Evolutionary conservation across 2,113 vertebrate species (phyloP).

Genomic region (Micronycteris hirsuta): DNA sequence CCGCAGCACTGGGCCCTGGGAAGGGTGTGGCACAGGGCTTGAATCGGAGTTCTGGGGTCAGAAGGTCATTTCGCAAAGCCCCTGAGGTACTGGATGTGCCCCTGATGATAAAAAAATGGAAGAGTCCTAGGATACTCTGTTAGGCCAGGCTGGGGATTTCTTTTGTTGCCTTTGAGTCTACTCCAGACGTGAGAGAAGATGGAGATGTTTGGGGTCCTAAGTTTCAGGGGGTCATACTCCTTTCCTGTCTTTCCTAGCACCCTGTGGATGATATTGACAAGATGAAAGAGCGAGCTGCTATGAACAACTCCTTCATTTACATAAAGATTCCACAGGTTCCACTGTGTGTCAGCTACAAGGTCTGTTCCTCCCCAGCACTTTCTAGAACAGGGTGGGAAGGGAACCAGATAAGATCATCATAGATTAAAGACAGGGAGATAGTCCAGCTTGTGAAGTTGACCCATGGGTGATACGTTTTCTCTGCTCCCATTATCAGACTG

Average conservation of each 20-base stretch:
- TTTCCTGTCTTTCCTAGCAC: constrained; percentile 80
- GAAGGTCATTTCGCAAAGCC: constrained; percentile 95
- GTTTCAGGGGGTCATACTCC: not conserved
- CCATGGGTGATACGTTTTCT: not conserved
- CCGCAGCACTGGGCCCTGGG: constrained; percentile 88
- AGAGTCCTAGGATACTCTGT: not conserved
- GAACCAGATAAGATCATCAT: not conserved
- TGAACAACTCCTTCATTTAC: constrained; percentile 99
- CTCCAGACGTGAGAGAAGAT: not conserved
- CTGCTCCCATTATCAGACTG: not conserved
- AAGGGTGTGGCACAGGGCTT: constrained; percentile 94
- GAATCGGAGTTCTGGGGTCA: constrained; percentile 93
- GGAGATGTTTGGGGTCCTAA: not conserved
- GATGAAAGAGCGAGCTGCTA: constrained; percentile 98
- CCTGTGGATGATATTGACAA: constrained; percentile 98
- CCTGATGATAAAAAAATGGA: not conserved
- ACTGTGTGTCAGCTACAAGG: constrained; percentile 98
- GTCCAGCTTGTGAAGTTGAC: not conserved
- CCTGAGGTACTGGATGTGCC: constrained; percentile 87
- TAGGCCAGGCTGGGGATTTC: not conserved
- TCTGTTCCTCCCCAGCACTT: constrained; percentile 65
- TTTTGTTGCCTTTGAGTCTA: not conserved
- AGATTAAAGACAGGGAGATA: not conserved
- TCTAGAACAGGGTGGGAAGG: not conserved
- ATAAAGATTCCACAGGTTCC: constrained; percentile 99